These are phyloP conservation scores for Microtus ochrogaster DNA, from an alignment of 2,113 vertebrate species.

Conservation along the genomic window DNA sequence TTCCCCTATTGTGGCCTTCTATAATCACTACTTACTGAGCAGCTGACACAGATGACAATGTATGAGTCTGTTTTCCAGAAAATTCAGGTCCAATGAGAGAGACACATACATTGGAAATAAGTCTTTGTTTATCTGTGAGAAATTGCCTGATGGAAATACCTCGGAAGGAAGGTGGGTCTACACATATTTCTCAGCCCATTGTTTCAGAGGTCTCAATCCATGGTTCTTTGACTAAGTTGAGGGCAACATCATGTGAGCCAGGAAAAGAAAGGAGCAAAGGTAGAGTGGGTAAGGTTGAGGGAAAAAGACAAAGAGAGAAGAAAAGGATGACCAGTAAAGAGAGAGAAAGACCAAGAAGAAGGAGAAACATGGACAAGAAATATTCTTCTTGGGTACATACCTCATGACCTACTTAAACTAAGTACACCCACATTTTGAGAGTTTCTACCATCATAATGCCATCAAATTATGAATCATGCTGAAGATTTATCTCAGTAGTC, in stretches of 20 bases:
- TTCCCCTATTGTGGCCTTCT: background rate
- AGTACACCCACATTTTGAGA: background rate
- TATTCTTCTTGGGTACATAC: background rate
- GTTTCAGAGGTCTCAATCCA: background rate
- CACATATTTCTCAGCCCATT: background rate
- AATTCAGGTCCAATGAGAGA: background rate
- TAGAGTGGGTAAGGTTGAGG: fast-evolving
- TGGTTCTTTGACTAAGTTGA: background rate
- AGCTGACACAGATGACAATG: background rate
- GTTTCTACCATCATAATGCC: background rate
- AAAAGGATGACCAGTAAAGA: background rate
- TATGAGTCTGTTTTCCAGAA: background rate
- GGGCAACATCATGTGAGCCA: background rate
- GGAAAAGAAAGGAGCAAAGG: background rate
- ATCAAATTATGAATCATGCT: background rate
- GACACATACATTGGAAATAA: background rate
- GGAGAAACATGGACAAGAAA: no score
- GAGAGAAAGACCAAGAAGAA: background rate
- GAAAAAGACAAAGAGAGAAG: background rate
- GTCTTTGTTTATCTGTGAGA: background rate
- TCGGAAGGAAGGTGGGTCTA: background rate
- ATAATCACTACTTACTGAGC: background rate
- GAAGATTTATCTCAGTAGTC: background rate
- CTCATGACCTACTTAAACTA: background rate
- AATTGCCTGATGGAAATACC: background rate